Percentiles rank a stretch among this genome's conserved stretches.
These are phyloP conservation scores for Mya arenaria DNA, from an alignment of 1,140 invertebrate species.

Conservation along the genomic window DNA sequence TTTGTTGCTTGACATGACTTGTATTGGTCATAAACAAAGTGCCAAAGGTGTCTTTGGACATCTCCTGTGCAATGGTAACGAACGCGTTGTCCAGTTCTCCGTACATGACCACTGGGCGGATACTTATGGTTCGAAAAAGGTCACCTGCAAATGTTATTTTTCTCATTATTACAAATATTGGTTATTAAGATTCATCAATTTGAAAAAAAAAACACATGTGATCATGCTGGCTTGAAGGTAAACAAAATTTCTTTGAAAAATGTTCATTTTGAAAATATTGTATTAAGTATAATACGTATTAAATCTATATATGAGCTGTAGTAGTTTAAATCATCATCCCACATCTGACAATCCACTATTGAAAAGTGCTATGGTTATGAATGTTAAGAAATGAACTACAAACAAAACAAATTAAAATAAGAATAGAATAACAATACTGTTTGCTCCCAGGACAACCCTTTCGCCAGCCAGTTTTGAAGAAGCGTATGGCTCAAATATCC, in stretches of 20 bases:
- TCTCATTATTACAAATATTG: background rate
- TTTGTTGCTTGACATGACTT: background rate
- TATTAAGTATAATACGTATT: background rate
- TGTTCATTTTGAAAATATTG: background rate
- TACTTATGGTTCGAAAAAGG: background rate
- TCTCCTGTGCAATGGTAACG: background rate
- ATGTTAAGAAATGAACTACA: background rate
- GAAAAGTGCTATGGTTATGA: background rate
- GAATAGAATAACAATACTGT: background rate
- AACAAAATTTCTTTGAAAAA: background rate
- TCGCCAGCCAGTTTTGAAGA: slow-evolving; percentile 28
- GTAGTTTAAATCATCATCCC: background rate
- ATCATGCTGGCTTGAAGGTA: background rate
- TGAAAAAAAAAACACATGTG: background rate
- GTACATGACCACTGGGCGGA: slow-evolving; percentile 36
- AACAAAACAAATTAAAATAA: background rate
- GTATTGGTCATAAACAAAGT: background rate
- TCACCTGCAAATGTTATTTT: background rate
- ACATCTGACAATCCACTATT: background rate
- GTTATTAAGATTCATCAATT: background rate
- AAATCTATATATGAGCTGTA: background rate
- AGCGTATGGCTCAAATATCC: slow-evolving; percentile 36
- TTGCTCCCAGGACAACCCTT: slow-evolving; percentile 10
- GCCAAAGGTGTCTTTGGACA: background rate
- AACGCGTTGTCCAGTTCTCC: slow-evolving; percentile 30